phyloP scores from a whole-genome alignment of 2,888 invertebrate species.

The Thyatira batis region DNA sequence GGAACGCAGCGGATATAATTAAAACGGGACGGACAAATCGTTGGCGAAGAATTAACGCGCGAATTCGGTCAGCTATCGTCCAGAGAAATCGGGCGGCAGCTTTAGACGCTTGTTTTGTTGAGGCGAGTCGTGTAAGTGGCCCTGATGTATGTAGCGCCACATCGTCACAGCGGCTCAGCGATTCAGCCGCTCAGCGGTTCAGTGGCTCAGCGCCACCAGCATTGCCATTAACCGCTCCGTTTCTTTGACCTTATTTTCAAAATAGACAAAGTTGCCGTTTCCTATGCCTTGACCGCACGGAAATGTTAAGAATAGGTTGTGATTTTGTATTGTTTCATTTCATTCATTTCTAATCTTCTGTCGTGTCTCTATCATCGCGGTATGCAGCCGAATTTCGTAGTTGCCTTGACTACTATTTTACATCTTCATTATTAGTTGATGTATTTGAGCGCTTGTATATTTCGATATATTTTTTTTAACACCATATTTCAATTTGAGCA shows the following conservation, averaged over 20 bases:
- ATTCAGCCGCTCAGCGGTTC: too few relatives aligned
- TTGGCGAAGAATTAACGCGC: slow-evolving; percentile 65
- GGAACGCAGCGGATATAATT: slow-evolving; percentile 80
- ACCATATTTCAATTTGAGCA: too few relatives aligned
- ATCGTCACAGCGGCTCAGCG: too few relatives aligned
- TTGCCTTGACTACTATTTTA: background rate
- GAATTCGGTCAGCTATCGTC: slow-evolving; percentile 61
- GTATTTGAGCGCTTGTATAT: too few relatives aligned
- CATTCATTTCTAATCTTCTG: background rate
- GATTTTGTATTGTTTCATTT: background rate
- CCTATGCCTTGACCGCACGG: background rate
- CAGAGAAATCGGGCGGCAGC: slow-evolving; percentile 24
- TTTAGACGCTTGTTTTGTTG: slow-evolving; percentile 25
- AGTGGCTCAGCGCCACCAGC: background rate
- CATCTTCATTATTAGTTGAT: too few relatives aligned
- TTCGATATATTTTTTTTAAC: too few relatives aligned
- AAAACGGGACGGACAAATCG: slow-evolving; percentile 72
- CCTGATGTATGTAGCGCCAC: slow-evolving; percentile 18
- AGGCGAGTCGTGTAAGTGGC: slow-evolving; percentile 20
- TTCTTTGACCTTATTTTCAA: background rate
- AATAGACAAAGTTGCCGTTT: background rate
- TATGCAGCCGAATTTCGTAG: background rate
- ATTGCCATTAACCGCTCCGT: background rate
- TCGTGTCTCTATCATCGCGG: background rate
- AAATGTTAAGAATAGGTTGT: background rate